Conservation (phyloP, 1,140 invertebrate genomes). For the Oryctes rhinoceros region DNA sequence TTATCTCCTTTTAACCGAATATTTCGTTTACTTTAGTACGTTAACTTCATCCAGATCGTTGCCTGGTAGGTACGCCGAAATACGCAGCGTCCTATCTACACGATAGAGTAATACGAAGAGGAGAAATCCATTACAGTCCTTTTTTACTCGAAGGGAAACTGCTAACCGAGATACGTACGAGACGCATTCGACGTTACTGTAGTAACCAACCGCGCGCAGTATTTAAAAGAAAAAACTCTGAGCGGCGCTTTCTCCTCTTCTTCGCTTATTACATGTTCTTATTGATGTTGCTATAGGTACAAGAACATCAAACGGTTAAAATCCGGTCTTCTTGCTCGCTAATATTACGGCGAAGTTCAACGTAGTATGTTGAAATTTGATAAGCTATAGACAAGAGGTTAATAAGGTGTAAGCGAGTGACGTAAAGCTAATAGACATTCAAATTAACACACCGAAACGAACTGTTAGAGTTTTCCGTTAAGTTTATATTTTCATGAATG, state of each 20-base stretch:
- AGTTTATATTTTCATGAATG: neutral
- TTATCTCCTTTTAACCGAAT: too few species aligned
- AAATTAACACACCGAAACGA: neutral
- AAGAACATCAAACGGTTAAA: neutral
- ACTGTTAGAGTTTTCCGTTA: neutral
- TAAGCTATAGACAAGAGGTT: neutral
- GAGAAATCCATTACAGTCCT: slow-evolving; percentile 10
- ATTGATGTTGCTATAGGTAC: slow-evolving; percentile 1
- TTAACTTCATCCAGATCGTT: too few species aligned
- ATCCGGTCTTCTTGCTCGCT: neutral
- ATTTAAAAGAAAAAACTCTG: neutral
- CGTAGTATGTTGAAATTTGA: neutral
- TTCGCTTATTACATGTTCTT: slow-evolving; percentile 10
- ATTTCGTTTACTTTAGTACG: too few species aligned
- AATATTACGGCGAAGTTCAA: neutral
- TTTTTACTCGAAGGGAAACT: neutral
- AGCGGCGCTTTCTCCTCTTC: neutral
- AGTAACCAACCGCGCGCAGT: neutral
- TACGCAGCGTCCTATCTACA: neutral
- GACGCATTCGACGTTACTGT: neutral
- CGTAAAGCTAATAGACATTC: neutral
- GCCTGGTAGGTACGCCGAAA: neutral
- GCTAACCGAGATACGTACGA: slow-evolving; percentile 9
- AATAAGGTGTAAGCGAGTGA: slow-evolving; percentile 7
- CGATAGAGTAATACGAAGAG: neutral